Evolutionary conservation across 2,888 invertebrate genomes (phyloP).

Genomic region (Acrocyrtus sp.): DNA sequence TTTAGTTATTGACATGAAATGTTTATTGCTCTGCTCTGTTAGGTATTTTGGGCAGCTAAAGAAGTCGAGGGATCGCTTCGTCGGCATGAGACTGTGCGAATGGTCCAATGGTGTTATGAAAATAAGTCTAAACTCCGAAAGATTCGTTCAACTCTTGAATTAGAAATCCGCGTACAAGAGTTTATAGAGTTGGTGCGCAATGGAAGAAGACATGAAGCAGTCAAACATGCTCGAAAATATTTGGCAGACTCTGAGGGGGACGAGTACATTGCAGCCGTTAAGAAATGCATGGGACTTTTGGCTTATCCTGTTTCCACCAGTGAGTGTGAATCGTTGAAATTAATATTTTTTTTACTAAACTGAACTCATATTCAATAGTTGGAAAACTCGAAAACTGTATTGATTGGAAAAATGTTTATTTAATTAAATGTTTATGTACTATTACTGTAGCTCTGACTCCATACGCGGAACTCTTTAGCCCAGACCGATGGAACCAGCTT

Average conservation of each 20-base stretch:
- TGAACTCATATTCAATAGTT: neutral
- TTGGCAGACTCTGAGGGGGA: slow-evolving; percentile 87
- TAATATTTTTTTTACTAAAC: neutral
- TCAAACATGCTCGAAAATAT: slow-evolving; percentile 93
- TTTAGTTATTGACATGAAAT: no score
- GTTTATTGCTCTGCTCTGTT: neutral
- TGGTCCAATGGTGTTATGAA: slow-evolving; percentile 95
- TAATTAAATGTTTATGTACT: neutral
- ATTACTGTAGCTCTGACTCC: slow-evolving; percentile 63
- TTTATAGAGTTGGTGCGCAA: slow-evolving; percentile 93
- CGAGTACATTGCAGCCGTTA: slow-evolving; percentile 73
- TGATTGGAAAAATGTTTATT: neutral
- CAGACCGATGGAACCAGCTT: slow-evolving; percentile 84
- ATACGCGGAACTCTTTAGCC: slow-evolving; percentile 70
- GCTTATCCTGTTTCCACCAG: slow-evolving; percentile 89
- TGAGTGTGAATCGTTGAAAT: no score
- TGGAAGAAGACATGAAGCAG: slow-evolving; percentile 89
- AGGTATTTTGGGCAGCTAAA: slow-evolving; percentile 69
- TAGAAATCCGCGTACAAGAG: slow-evolving; percentile 87
- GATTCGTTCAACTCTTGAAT: slow-evolving; percentile 94
- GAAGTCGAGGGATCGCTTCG: slow-evolving; percentile 84
- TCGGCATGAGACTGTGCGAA: slow-evolving; percentile 85
- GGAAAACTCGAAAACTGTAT: no score
- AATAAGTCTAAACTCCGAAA: slow-evolving; percentile 74
- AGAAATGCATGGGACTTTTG: slow-evolving; percentile 94